A percentile compares a stretch with the other conserved stretches of the same genome.
Conservation (phyloP, 2,888 invertebrate genomes). For the Holacanthella duospinosa region DNA sequence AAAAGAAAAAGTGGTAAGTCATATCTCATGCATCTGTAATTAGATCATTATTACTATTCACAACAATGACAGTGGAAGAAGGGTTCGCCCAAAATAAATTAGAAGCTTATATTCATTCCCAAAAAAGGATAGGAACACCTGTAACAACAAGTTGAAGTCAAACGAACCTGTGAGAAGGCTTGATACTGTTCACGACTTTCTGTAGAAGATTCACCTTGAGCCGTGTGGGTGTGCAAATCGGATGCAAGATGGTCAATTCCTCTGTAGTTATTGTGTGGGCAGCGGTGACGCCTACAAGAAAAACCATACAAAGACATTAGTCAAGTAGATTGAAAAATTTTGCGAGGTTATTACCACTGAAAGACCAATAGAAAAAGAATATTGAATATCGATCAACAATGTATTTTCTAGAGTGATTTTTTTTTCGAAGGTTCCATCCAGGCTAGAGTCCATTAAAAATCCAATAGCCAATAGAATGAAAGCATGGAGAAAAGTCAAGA, state of each 20-base stretch:
- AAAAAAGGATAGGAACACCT: no score
- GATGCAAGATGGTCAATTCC: conserved; percentile 31
- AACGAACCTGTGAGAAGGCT: conserved; percentile 23
- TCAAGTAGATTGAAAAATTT: neutral
- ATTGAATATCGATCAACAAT: no score
- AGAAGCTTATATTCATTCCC: no score
- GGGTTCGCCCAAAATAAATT: neutral
- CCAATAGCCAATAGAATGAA: no score
- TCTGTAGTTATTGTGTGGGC: conserved; percentile 52
- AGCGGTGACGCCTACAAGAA: conserved; percentile 65
- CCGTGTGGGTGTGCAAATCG: conserved; percentile 15
- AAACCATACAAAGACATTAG: neutral
- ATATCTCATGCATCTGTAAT: neutral
- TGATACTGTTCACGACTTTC: conserved; percentile 35
- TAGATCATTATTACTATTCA: neutral
- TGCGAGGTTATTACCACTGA: no score
- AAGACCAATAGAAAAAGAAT: no score
- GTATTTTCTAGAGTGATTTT: no score
- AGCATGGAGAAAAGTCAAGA: no score
- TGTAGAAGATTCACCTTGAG: conserved; percentile 17
- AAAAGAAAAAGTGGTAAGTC: no score
- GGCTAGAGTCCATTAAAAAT: no score
- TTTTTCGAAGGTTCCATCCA: no score
- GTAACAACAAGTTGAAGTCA: neutral
- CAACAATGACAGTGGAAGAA: neutral